Conservation (phyloP, 2,797 vertebrate species). For the Oreortyx pictus region DNA sequence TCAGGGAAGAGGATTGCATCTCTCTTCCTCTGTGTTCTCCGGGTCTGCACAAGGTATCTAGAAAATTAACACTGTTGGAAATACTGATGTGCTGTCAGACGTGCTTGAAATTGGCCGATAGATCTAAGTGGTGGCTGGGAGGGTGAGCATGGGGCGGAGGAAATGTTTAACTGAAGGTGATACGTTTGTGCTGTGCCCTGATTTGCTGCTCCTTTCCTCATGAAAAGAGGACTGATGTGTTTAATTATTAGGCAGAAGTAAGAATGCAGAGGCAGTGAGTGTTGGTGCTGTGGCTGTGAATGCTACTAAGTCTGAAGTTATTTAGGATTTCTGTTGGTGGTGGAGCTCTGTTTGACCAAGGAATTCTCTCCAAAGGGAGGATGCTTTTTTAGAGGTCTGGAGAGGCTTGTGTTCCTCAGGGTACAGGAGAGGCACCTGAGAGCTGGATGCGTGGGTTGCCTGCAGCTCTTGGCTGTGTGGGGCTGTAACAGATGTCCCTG, state of each 20-base stretch:
- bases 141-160: rapidly evolving
- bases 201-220: neutral
- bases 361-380: neutral
- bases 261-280: neutral
- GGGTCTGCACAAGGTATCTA: neutral
- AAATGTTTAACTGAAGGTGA: neutral
- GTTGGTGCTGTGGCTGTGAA: neutral
- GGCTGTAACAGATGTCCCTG: neutral
- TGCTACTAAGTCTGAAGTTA: neutral
- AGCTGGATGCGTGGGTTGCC: neutral
- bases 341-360: neutral
- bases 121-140: neutral
- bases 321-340: neutral
- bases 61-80: neutral
- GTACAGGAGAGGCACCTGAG: no score
- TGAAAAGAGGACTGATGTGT: no score
- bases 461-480: neutral
- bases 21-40: neutral
- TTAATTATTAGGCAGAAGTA: neutral
- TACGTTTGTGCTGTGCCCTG: neutral
- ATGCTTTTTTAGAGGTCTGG: rapidly evolving
- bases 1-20: neutral
- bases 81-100: neutral
- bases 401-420: neutral
- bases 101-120: neutral